A percentile compares a stretch with the other conserved stretches of the same genome.
Conservation (phyloP, 2,113 vertebrate genomes). For the Ameiurus melas region DNA sequence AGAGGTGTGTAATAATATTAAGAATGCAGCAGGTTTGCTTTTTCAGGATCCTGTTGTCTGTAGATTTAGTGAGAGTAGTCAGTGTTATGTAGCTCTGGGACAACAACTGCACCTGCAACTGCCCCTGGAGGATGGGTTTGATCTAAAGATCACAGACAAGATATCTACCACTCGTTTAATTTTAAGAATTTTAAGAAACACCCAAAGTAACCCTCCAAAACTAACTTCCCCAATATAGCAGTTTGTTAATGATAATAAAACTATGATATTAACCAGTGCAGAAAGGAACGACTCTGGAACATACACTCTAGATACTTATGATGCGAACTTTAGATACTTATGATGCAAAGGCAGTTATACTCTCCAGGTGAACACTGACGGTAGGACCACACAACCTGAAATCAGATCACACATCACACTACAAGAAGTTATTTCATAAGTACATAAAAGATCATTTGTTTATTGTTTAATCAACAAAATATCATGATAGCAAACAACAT, state of each 20-base stretch:
- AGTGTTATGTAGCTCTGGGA: conserved; percentile 32
- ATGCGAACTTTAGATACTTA: rapidly evolving
- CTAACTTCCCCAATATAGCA: neutral
- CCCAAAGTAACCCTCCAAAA: neutral
- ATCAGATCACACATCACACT: neutral
- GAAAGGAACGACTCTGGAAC: conserved; percentile 14
- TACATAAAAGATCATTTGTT: too few relatives aligned
- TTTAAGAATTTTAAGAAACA: neutral
- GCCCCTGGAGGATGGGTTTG: rapidly evolving
- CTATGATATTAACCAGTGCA: conserved; percentile 22
- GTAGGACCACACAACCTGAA: conserved; percentile 9
- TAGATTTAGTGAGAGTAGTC: neutral
- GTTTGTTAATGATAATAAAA: neutral
- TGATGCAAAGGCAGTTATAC: neutral
- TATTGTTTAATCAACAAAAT: too few relatives aligned
- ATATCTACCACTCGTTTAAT: rapidly evolving
- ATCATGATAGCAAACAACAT: too few relatives aligned
- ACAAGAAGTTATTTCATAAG: neutral
- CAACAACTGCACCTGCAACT: neutral
- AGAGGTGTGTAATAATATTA: too few relatives aligned
- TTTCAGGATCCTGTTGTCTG: neutral
- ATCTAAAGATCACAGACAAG: neutral
- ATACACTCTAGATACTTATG: rapidly evolving
- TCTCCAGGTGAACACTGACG: conserved; percentile 24
- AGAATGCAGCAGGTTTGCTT: conserved; percentile 1